phyloP scores from a whole-genome alignment of 2,888 invertebrate species.

The Drosophila prolongata region DNA sequence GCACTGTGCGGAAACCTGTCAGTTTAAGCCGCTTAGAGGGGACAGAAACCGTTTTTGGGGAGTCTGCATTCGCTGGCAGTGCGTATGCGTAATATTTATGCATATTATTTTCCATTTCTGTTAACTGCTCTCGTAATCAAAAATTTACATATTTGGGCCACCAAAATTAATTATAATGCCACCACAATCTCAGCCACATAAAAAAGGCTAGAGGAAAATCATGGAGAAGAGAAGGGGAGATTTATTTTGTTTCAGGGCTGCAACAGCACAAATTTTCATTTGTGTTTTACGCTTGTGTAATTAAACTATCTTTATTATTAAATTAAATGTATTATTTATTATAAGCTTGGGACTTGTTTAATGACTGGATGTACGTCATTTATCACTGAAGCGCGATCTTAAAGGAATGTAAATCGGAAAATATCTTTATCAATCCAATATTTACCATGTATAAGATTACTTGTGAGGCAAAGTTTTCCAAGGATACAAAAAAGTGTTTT shows the following conservation, averaged over 20 bases:
- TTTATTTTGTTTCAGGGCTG: constrained; percentile 17
- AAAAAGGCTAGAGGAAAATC: constrained; percentile 37
- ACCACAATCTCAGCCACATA: constrained; percentile 41
- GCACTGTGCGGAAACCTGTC: constrained; percentile 53
- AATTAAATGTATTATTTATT: too few species aligned
- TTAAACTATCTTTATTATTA: background rate
- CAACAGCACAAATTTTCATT: background rate
- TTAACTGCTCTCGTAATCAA: constrained; percentile 60
- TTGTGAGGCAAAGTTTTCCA: background rate
- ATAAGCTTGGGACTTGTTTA: background rate
- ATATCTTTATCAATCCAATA: too few species aligned
- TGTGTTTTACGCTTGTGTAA: background rate
- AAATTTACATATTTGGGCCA: constrained; percentile 75
- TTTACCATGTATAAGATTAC: too few species aligned
- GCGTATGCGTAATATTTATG: constrained; percentile 70
- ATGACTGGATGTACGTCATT: background rate
- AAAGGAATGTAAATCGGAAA: background rate
- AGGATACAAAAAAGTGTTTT: background rate
- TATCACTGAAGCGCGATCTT: too few species aligned
- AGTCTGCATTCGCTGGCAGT: constrained; percentile 36
- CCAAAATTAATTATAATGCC: constrained; percentile 74
- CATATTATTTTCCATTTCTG: constrained; percentile 48
- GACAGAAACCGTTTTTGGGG: constrained; percentile 28
- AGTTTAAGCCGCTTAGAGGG: constrained; percentile 72
- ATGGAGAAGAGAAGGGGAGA: background rate